A percentile compares a stretch with the other conserved stretches of the same genome.
phyloP scores from a whole-genome alignment of 2,113 vertebrate species.

The Hyla sarda region DNA sequence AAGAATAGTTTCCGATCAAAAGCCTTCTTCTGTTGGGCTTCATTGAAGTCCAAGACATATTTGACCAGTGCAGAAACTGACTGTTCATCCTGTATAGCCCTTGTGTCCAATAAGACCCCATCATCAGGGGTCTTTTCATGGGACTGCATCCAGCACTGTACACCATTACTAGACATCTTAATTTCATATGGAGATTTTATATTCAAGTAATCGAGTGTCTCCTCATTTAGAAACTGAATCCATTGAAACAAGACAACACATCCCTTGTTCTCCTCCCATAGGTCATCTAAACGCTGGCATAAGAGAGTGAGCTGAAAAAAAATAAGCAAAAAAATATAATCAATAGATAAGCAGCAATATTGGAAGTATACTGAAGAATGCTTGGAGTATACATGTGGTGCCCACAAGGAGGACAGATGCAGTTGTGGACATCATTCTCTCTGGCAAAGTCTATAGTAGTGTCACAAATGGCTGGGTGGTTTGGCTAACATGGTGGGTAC shows the following conservation, averaged over 20 bases:
- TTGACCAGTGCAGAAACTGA: conserved; percentile 79
- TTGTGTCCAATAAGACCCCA: conserved; percentile 70
- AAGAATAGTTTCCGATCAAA: not conserved
- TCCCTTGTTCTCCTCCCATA: conserved; percentile 4
- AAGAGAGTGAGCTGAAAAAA: conserved; percentile 81
- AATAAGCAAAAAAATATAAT: not conserved
- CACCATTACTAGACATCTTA: conserved; percentile 78
- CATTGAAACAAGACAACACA: not conserved
- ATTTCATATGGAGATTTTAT: conserved; percentile 13
- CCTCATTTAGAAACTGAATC: conserved; percentile 3
- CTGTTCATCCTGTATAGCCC: conserved; percentile 82
- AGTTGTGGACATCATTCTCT: too few species aligned
- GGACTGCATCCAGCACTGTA: conserved; percentile 96
- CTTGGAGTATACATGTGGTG: too few species aligned
- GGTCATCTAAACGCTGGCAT: conserved; percentile 70
- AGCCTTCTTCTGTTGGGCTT: not conserved
- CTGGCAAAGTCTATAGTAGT: too few species aligned
- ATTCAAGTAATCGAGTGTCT: not conserved
- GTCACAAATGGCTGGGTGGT: too few species aligned
- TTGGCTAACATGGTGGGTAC: too few species aligned
- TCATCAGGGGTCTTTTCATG: conserved; percentile 60
- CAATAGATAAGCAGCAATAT: not conserved
- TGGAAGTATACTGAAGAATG: not conserved
- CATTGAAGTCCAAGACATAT: conserved; percentile 80
- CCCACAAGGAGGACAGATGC: too few species aligned